Base-by-base conservation (phyloP, 2,113 vertebrate genomes). In the Calonectris borealis region DNA sequence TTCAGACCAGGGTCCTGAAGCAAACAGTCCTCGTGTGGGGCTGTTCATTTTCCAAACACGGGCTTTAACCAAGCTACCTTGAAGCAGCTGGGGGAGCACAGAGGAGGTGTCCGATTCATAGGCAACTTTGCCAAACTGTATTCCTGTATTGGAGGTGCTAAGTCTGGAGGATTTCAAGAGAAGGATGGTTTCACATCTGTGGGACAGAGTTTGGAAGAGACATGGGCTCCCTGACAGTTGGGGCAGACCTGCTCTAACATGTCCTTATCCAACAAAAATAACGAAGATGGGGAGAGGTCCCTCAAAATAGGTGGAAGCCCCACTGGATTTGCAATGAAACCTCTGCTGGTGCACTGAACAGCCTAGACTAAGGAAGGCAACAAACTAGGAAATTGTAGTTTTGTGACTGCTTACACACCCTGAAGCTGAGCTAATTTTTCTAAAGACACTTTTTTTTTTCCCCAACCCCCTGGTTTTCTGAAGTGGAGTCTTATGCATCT, bases 381-480 rank as follows among this genome's bases (percentile, higher is more conserved):
- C 5, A 62, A 91, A 20, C 24, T 51, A 73, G 26, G 24, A 78
- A 58, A 65, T 31, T 19, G 6, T 52, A 55, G 36, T 49, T 75
- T 75, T 58, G 18, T 31, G 21, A 87, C 13, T 40, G 16, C 11
- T 84, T 95, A 29, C 12, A 69, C 3, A 34, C 22, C 3, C 40
- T 57, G 44, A 93, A 55, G 9, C 11, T 18, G n/a, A 81, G 7
- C 7, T 72, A 34, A 64, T 51, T 81, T 32, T 82, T 66, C 64
- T 52, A 31, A 61, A 73, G 9, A 49, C 8, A 22, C 8, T 65
- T 17, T 69, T 51, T 69, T 51, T 75, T 2, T 46, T 18, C 24
- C 16, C 21, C 14, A 22, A 8, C 1, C 4, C 9, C 3, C 2
- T 10, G 0, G 0, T 60, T 73, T 77, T 75, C 76, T 79, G 3